These are phyloP conservation scores for Ochotona curzoniae DNA, from an alignment of 2,113 vertebrate genomes.

Conservation along the genomic window DNA sequence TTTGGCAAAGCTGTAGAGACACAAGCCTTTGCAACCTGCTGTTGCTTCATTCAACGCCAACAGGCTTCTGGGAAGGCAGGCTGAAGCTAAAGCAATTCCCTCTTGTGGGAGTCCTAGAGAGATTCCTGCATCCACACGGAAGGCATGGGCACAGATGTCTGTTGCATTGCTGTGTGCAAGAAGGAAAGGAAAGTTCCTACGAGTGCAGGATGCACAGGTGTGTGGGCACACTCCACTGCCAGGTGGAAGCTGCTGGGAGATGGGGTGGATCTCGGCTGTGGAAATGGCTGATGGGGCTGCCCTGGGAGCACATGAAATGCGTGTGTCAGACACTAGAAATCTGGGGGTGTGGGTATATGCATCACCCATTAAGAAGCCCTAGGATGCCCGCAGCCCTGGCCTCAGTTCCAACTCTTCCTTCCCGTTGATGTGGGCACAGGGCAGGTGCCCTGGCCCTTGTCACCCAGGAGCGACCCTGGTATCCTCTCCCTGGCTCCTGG, in stretches of 20 bases:
- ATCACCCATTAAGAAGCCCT: too few relatives aligned
- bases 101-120: background rate
- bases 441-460: too few relatives aligned
- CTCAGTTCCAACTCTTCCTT: too few relatives aligned
- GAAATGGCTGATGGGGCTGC: background rate
- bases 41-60: background rate
- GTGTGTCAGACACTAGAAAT: background rate
- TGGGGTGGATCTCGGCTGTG: background rate
- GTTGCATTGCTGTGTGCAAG: background rate
- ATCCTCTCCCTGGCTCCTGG: too few relatives aligned
- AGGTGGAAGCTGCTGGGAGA: background rate
- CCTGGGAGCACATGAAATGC: background rate
- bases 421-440: too few relatives aligned
- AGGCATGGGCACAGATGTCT: background rate
- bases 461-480: too few relatives aligned
- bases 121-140: background rate
- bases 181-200: background rate
- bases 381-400: too few relatives aligned
- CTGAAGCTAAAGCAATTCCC: background rate
- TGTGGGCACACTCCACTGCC: too few relatives aligned
- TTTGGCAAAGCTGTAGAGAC: background rate
- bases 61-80: background rate
- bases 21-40: rapidly evolving
- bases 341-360: too few relatives aligned
- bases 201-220: too few relatives aligned